phyloP scores from a whole-genome alignment of 2,888 invertebrate species.

The Volucella bombylans region DNA sequence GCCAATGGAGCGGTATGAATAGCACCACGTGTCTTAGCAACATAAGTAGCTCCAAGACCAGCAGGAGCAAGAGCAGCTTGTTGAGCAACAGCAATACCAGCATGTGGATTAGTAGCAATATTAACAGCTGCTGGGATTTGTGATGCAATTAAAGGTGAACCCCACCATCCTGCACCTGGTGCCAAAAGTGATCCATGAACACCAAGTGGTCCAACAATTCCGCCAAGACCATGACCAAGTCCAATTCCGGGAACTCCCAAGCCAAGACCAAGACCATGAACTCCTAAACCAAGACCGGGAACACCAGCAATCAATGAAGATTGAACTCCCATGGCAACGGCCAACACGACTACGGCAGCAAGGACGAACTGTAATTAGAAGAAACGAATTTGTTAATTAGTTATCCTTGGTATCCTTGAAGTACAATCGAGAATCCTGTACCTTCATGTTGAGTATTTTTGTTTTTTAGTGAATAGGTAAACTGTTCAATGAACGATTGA shows the following conservation, averaged over 20 bases:
- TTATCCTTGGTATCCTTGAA: neutral
- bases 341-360: slow-evolving; percentile 79
- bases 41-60: slow-evolving; percentile 78
- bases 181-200: slow-evolving; percentile 74
- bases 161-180: slow-evolving; percentile 55
- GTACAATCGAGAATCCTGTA: neutral
- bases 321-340: slow-evolving; percentile 80
- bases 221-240: neutral
- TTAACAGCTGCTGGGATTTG: slow-evolving; percentile 16
- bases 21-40: slow-evolving; percentile 79
- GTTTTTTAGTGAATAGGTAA: slow-evolving; percentile 41
- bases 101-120: neutral
- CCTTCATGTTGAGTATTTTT: neutral
- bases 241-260: too few relatives aligned
- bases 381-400: neutral
- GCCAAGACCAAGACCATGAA: too few relatives aligned
- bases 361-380: slow-evolving; percentile 77
- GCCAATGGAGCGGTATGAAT: slow-evolving; percentile 79
- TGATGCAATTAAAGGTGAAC: too few relatives aligned
- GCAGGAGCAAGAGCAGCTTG: slow-evolving; percentile 51
- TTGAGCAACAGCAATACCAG: slow-evolving; percentile 12
- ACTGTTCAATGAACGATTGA: slow-evolving; percentile 62
- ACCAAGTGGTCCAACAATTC: slow-evolving; percentile 61
- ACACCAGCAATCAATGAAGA: slow-evolving; percentile 78
- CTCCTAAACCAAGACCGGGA: slow-evolving; percentile 9